Conservation (phyloP, 2,888 invertebrate species). For the Drosophila nigricruria region DNA sequence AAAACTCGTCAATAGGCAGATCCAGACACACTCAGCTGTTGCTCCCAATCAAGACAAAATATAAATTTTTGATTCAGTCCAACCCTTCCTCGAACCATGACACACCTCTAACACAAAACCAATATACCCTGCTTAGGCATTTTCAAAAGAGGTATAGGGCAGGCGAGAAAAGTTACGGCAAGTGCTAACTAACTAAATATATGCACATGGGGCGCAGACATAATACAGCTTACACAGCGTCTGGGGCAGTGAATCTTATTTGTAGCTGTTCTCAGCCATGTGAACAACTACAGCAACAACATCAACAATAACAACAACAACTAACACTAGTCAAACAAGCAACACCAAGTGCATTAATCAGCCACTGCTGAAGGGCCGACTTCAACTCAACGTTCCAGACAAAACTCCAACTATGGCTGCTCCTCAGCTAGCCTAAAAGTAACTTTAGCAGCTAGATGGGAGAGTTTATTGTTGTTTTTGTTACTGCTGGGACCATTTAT, state of each 20-base stretch:
- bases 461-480: constrained; percentile 18
- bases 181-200: constrained; percentile 75
- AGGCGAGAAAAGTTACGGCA: constrained; percentile 71
- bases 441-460: constrained; percentile 27
- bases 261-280: constrained; percentile 70
- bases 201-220: constrained; percentile 49
- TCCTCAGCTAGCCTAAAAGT: constrained; percentile 39
- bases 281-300: constrained; percentile 44
- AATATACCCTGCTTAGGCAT: not conserved
- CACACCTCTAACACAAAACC: not conserved
- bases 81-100: too few species aligned
- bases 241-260: constrained; percentile 70
- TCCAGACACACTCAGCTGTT: too few species aligned
- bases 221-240: constrained; percentile 44
- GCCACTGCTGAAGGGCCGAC: constrained; percentile 46
- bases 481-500: constrained; percentile 60
- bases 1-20: not conserved
- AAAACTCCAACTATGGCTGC: constrained; percentile 37
- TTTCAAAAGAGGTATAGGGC: constrained; percentile 11
- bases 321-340: constrained; percentile 26
- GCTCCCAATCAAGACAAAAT: not conserved
- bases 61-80: not conserved
- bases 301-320: constrained; percentile 23
- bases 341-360: constrained; percentile 51
- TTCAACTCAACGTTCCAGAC: constrained; percentile 7